A percentile compares a stretch with the other conserved stretches of the same genome.
Evolutionary conservation across 2,113 vertebrate species (phyloP).

Genomic region (Albula glossodonta): DNA sequence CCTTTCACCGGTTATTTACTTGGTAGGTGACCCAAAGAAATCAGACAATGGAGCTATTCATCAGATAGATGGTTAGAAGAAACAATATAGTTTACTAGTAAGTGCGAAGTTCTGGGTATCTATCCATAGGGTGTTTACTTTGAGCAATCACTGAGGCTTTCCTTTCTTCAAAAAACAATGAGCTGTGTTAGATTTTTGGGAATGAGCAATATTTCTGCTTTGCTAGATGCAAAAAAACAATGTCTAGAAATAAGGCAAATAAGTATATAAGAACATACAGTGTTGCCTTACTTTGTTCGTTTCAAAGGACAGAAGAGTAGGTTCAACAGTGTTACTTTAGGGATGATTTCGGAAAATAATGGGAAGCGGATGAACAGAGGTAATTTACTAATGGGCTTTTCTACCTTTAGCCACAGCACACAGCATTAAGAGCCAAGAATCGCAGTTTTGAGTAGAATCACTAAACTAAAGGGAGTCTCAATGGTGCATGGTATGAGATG

Average conservation of each 20-base stretch:
- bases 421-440: background rate
- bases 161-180: background rate
- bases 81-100: background rate
- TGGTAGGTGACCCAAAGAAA: constrained; percentile 10
- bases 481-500: background rate
- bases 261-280: background rate
- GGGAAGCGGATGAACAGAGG: background rate
- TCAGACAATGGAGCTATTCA: constrained; percentile 10
- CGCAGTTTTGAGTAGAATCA: background rate
- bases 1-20: background rate
- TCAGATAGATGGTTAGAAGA: background rate
- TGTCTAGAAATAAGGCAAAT: background rate
- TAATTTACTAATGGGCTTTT: background rate
- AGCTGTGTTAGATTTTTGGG: background rate
- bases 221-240: background rate
- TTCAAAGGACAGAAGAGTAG: background rate
- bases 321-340: no score
- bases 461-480: background rate
- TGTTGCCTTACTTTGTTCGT: background rate
- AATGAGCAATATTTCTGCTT: background rate
- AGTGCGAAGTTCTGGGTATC: background rate
- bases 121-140: background rate
- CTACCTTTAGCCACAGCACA: background rate
- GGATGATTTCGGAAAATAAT: background rate
- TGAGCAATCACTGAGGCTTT: background rate